phyloP scores from a whole-genome alignment of 2,888 invertebrate genomes.

The Lithodes maja region DNA sequence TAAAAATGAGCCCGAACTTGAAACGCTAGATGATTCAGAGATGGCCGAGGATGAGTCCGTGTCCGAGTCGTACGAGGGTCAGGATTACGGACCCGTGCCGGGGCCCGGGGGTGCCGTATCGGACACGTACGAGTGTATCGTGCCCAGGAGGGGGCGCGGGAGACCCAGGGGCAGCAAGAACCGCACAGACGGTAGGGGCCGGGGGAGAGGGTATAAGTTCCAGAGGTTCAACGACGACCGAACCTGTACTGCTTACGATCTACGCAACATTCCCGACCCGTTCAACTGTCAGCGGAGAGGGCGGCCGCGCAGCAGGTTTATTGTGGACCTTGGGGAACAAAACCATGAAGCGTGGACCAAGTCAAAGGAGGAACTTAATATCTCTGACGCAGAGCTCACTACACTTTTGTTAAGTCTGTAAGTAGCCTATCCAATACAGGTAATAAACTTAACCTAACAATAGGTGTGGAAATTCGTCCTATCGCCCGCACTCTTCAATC shows the following conservation, averaged over 20 bases:
- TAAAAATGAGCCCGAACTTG: slow-evolving; percentile 52
- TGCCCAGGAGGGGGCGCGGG: slow-evolving; percentile 64
- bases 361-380: slow-evolving; percentile 67
- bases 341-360: slow-evolving; percentile 70
- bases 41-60: slow-evolving; percentile 56
- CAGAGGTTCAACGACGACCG: slow-evolving; percentile 49
- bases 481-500: too few species aligned
- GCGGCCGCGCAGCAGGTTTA: slow-evolving; percentile 67
- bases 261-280: slow-evolving; percentile 68
- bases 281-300: slow-evolving; percentile 64
- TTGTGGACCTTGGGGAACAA: slow-evolving; percentile 70
- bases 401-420: slow-evolving; percentile 69
- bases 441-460: neutral
- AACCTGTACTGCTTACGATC: slow-evolving; percentile 62
- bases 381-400: slow-evolving; percentile 69
- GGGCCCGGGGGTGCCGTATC: neutral
- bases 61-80: slow-evolving; percentile 27
- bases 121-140: slow-evolving; percentile 40
- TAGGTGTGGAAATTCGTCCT: too few species aligned
- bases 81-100: neutral
- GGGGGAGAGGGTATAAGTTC: slow-evolving; percentile 58
- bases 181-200: slow-evolving; percentile 58
- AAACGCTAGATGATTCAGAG: slow-evolving; percentile 46
- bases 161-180: slow-evolving; percentile 70
- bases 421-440: slow-evolving; percentile 22